Percentiles rank a stretch among this genome's conserved stretches.
Evolutionary conservation across 1,140 invertebrate species (phyloP).

Genomic region (Brachionus sp.): DNA sequence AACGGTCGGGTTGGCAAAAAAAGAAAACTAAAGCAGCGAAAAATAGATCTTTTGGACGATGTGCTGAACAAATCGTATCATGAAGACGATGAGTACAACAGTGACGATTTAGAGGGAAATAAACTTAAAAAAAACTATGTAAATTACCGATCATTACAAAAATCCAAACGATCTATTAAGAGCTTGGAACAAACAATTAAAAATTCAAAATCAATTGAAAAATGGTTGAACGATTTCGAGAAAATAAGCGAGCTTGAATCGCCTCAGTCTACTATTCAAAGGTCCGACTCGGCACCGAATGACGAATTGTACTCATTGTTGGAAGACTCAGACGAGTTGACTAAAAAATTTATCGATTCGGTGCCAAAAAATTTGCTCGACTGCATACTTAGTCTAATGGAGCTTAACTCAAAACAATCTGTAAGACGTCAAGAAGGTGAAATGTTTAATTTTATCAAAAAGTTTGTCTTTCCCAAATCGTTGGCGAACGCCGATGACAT

Average conservation of each 20-base stretch:
- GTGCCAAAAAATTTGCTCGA: background rate
- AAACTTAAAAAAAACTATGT: background rate
- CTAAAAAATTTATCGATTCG: background rate
- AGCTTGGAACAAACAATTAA: constrained; percentile 17
- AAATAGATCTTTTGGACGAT: background rate
- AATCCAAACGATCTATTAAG: constrained; percentile 33
- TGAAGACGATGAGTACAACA: constrained; percentile 1
- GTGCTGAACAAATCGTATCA: background rate
- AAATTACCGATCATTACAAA: constrained; percentile 16
- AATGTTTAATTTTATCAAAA: background rate
- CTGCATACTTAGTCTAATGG: background rate
- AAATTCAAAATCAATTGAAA: constrained; percentile 43
- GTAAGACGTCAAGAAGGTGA: background rate
- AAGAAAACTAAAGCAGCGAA: constrained; percentile 14
- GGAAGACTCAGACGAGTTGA: background rate
- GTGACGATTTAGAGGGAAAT: background rate
- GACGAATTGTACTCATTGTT: background rate
- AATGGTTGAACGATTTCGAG: constrained; percentile 36
- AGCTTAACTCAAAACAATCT: background rate
- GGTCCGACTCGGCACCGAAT: background rate
- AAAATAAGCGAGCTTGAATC: constrained; percentile 28
- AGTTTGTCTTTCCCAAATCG: constrained; percentile 36
- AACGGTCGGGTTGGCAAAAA: background rate
- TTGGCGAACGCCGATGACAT: constrained; percentile 34
- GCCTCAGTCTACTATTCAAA: background rate